Percentiles rank a stretch among this genome's conserved stretches.
Evolutionary conservation across 2,113 vertebrate species (phyloP).

Genomic region (Nematolebias whitei): DNA sequence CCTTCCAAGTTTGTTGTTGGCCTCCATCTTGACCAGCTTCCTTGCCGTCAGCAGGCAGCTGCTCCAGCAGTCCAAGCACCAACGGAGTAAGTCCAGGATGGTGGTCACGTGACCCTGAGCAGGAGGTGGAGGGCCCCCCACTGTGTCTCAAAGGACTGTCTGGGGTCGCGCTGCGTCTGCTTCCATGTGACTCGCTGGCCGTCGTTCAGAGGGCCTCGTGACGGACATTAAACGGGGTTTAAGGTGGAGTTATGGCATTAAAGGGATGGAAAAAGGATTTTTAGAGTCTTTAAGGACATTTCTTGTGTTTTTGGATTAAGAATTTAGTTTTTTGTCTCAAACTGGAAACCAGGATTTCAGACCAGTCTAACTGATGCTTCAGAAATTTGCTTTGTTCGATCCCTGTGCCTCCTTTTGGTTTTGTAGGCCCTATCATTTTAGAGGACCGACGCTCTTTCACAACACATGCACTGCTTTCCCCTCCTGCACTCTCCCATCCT

Average conservation of each 20-base stretch:
- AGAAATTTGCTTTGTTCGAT: constrained; percentile 15
- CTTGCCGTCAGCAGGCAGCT: constrained; percentile 44
- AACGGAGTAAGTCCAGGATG: constrained; percentile 65
- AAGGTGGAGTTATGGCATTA: constrained; percentile 20
- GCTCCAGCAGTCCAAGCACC: constrained; percentile 51
- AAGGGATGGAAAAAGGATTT: constrained; percentile 8
- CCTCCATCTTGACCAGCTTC: background rate
- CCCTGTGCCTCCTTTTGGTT: constrained; percentile 10
- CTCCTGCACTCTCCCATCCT: constrained; percentile 53
- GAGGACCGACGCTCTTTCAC: constrained; percentile 63
- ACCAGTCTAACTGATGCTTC: constrained; percentile 2
- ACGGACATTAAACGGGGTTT: constrained; percentile 12
- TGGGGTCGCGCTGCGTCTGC: constrained; percentile 32
- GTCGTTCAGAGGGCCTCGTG: background rate
- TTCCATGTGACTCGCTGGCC: constrained; percentile 19
- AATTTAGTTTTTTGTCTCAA: constrained; percentile 12
- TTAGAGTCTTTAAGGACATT: constrained; percentile 15
- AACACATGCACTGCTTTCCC: constrained; percentile 65
- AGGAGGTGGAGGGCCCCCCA: constrained; percentile 67
- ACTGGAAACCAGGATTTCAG: constrained; percentile 6
- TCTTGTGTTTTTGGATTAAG: constrained; percentile 20
- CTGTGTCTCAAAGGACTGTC: background rate
- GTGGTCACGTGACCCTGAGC: constrained; percentile 58
- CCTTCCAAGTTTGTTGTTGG: background rate
- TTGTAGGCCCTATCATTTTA: constrained; percentile 67